A percentile compares a stretch with the other conserved stretches of the same genome.
These are phyloP conservation scores for Sarcoramphus papa DNA, from an alignment of 2,797 vertebrate species.

Conservation along the genomic window DNA sequence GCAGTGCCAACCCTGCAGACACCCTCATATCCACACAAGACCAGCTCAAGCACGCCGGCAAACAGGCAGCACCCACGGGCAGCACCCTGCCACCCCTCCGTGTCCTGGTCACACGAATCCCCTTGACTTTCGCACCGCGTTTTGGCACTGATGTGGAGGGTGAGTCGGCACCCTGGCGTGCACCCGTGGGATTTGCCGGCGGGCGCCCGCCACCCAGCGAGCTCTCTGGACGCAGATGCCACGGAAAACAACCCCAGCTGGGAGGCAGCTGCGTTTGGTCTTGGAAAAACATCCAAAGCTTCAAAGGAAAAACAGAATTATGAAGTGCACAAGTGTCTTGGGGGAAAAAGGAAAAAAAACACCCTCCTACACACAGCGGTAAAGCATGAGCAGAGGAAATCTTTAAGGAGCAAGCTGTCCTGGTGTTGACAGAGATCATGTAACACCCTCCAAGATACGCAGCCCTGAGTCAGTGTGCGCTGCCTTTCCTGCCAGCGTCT, in stretches of 20 bases:
- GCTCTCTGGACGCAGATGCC: neutral
- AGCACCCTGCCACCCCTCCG: neutral
- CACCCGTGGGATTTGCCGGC: rapidly evolving
- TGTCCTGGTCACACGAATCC: rapidly evolving
- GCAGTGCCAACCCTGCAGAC: neutral
- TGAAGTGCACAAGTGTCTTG: neutral
- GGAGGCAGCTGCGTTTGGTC: neutral
- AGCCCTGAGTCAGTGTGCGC: neutral
- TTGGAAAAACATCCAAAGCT: conserved; percentile 19
- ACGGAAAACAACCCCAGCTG: neutral
- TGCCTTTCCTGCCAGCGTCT: neutral
- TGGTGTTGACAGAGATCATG: conserved; percentile 24
- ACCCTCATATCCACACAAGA: neutral
- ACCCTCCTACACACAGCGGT: neutral
- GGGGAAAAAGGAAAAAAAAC: neutral
- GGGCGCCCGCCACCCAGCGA: rapidly evolving
- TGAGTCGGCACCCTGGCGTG: rapidly evolving
- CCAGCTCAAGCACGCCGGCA: rapidly evolving
- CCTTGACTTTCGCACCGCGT: rapidly evolving
- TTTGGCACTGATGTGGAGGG: rapidly evolving
- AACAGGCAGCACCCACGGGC: neutral
- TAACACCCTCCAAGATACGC: neutral
- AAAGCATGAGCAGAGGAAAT: neutral
- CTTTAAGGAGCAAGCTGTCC: neutral
- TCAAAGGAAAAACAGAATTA: conserved; percentile 1